Evolutionary conservation across 1,140 invertebrate species (phyloP), one percentile per base, ranked within the genome.

Genomic region (Drosophila virilis): DNA sequence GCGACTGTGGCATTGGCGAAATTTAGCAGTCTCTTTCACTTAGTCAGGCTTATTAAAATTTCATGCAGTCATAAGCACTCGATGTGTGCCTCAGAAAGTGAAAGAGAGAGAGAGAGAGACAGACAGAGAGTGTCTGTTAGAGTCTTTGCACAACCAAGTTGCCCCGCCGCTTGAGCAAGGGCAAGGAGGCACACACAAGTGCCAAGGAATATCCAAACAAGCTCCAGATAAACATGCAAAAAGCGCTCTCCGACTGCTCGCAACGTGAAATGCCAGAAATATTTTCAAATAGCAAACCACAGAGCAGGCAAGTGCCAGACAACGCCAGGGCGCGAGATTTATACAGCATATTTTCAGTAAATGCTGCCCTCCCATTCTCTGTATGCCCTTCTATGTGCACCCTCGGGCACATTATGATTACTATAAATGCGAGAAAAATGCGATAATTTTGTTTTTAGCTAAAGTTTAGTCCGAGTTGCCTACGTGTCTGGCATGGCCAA

Each of bases 1-100:
- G 37, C 42, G 32, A 22, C 32, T 46, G 32, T 13, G 40, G 22
- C n/a, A 17, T 78, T 51, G 28, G n/a, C 13, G 15, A 46, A 77
- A 78, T 75, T 78, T 75, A 74, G 71, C 72, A 76, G 68, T 72
- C 80, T 69, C 76, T 78, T 77, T 78, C 67, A 72, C 72, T 77
- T 83, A 77, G 76, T 45, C 48, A 33, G 57, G 80, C 80, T 83
- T 83, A 83, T 83, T 83, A 79, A 83, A 83, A 83, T 83, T 83
- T 83, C 64, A 83, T 83, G 72, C 72, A 73, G 67, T 72, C 78
- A 60, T 82, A 82, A 82, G 74, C 79, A 71, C 74, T 82, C 64
- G 61, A 81, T n/a, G 58, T 60, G 32, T 17, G 37, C 22, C 38
- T 12, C 5, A 8, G 10, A 37, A 45, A n/a, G n/a, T n/a, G n/a